Percentiles rank a stretch among this genome's conserved stretches.
Evolutionary conservation across 2,888 invertebrate genomes (phyloP).

Genomic region (Drosophila paucipuncta): DNA sequence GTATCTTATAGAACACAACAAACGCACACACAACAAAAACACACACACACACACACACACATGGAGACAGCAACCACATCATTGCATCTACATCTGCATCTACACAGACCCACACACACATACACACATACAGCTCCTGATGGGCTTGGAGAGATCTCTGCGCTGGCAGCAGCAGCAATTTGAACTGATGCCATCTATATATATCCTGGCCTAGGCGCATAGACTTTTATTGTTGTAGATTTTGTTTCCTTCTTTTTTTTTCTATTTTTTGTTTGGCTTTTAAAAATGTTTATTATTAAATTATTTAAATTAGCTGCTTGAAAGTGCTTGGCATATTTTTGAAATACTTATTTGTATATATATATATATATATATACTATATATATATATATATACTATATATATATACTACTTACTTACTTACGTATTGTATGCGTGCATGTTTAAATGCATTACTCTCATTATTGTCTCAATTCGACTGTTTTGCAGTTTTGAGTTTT

Average conservation of each 20-base stretch:
- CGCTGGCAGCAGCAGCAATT: conserved; percentile 43
- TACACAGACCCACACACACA: background rate
- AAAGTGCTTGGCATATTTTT: background rate
- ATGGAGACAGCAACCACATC: conserved; percentile 3
- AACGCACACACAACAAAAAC: background rate
- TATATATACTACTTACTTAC: background rate
- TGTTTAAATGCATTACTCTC: conserved; percentile 1
- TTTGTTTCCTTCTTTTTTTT: background rate
- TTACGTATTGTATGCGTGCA: background rate
- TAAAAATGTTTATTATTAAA: conserved; percentile 1
- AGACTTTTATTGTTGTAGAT: conserved; percentile 1
- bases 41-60: conserved; percentile 8
- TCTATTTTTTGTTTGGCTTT: background rate
- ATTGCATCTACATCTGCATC: background rate
- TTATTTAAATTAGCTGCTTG: background rate
- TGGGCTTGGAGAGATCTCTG: conserved; percentile 48
- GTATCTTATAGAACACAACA: conserved; percentile 59
- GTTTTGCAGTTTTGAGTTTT: conserved; percentile 43
- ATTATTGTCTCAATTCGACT: conserved; percentile 1
- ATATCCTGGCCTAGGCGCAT: conserved; percentile 1
- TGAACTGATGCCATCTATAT: conserved; percentile 22
- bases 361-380: background rate
- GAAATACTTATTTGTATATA: conserved; percentile 2
- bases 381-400: background rate
- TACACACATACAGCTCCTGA: conserved; percentile 17